These are phyloP conservation scores for Mactra quadrangularis DNA, from an alignment of 1,140 invertebrate genomes.

Conservation along the genomic window DNA sequence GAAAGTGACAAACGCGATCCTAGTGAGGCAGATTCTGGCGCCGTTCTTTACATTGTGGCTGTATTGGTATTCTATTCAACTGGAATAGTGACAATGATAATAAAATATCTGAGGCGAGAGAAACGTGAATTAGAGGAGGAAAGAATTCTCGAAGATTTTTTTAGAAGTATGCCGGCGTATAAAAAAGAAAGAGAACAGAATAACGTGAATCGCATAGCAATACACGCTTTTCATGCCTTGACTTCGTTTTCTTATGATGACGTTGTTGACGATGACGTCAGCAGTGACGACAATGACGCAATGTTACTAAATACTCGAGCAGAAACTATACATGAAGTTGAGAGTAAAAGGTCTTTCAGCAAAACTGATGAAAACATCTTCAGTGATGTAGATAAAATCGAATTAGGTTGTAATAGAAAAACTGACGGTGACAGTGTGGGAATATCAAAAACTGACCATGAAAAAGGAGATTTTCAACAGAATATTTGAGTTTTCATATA, in stretches of 20 bases:
- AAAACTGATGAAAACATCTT: too few species aligned
- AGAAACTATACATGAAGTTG: constrained; percentile 56
- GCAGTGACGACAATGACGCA: constrained; percentile 23
- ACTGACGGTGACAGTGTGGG: too few species aligned
- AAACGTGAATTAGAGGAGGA: constrained; percentile 80
- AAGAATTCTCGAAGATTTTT: constrained; percentile 77
- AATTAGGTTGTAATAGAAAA: too few species aligned
- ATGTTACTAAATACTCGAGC: constrained; percentile 4
- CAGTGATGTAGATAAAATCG: too few species aligned
- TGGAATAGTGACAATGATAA: constrained; percentile 80
- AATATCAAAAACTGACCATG: too few species aligned
- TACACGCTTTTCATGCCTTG: constrained; percentile 79
- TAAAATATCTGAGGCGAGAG: constrained; percentile 79
- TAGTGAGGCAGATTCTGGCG: constrained; percentile 62
- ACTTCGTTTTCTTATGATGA: constrained; percentile 65
- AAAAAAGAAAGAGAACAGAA: constrained; percentile 74
- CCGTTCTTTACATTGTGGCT: constrained; percentile 79
- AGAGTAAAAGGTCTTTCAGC: constrained; percentile 6
- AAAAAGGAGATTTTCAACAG: too few species aligned
- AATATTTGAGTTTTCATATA: too few species aligned
- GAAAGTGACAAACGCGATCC: constrained; percentile 4
- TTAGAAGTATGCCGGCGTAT: constrained; percentile 77
- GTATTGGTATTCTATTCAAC: constrained; percentile 80
- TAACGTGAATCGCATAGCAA: constrained; percentile 77
- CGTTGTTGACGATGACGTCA: constrained; percentile 28